Percentiles rank a stretch among this genome's conserved stretches.
These are phyloP conservation scores for Drosophila virilis DNA, from an alignment of 1,140 invertebrate genomes.

Conservation along the genomic window DNA sequence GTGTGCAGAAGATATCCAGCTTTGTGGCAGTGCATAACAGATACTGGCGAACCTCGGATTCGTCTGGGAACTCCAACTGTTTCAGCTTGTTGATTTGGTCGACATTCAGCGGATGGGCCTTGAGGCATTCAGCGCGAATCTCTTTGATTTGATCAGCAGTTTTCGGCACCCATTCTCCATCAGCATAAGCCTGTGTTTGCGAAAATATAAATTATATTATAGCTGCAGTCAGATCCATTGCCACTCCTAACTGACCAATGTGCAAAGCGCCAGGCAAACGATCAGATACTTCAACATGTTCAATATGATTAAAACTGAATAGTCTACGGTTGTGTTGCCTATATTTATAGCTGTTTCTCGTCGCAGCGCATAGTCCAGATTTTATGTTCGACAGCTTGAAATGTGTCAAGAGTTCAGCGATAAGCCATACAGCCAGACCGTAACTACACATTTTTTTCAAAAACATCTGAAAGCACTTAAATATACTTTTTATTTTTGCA, in stretches of 20 bases:
- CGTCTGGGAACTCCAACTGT: constrained; percentile 69
- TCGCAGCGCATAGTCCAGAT: constrained; percentile 7
- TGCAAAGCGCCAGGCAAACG: constrained; percentile 61
- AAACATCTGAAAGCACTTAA: neutral
- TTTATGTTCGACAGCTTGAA: constrained; percentile 35
- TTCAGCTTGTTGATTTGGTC: constrained; percentile 68
- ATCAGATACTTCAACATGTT: constrained; percentile 70
- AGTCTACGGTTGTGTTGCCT: neutral
- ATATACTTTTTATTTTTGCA: neutral
- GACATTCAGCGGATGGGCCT: constrained; percentile 50
- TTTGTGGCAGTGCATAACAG: constrained; percentile 69
- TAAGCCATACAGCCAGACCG: constrained; percentile 33
- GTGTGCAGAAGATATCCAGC: constrained; percentile 72
- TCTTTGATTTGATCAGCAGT: constrained; percentile 62
- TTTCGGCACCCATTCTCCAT: constrained; percentile 69
- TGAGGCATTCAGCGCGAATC: constrained; percentile 69
- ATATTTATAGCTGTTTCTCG: constrained; percentile 52
- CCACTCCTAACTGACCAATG: constrained; percentile 63
- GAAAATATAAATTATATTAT: neutral
- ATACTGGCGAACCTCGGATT: constrained; percentile 70
- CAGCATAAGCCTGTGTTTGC: constrained; percentile 50
- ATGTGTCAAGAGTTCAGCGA: constrained; percentile 71
- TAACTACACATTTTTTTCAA: constrained; percentile 11
- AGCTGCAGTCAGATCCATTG: neutral
- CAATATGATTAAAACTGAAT: constrained; percentile 20